Percentiles rank a stretch among this genome's conserved stretches.
phyloP scores from a whole-genome alignment of 2,113 vertebrate genomes.

The Elaphurus davidianus region DNA sequence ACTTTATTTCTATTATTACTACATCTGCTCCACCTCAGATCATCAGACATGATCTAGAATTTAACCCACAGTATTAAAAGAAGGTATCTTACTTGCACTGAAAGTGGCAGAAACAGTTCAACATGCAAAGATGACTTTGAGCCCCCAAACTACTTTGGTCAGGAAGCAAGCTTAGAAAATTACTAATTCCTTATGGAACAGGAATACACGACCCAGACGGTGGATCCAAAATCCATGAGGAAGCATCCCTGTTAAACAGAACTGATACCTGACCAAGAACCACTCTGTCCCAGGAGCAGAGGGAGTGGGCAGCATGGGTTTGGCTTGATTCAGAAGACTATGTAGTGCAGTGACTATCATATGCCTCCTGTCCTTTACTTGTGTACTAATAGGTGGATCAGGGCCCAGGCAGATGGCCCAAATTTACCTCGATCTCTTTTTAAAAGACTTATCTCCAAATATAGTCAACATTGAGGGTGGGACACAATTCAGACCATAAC shows the following conservation, averaged over 20 bases:
- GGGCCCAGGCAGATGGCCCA: accelerated
- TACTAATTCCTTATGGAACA: neutral
- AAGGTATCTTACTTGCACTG: neutral
- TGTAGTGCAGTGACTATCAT: neutral
- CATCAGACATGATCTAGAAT: neutral
- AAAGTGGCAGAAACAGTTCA: neutral
- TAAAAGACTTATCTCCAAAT: neutral
- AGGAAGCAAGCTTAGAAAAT: neutral
- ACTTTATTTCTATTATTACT: neutral
- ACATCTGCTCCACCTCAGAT: neutral
- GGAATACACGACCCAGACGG: neutral
- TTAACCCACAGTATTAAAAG: neutral
- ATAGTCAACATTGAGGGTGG: neutral
- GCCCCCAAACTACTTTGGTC: neutral
- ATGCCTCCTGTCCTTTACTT: too few species aligned
- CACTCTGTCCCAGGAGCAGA: neutral
- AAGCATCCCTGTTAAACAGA: neutral
- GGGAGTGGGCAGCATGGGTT: too few species aligned
- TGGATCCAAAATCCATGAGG: neutral
- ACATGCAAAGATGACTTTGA: neutral
- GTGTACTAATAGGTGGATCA: too few species aligned
- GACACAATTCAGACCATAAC: neutral
- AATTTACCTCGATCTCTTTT: neutral
- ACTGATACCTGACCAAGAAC: neutral
- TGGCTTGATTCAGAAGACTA: neutral